Evolutionary conservation across 2,797 vertebrate species (phyloP), one percentile per base, ranked within the genome.

Genomic region (Tangara arthus): DNA sequence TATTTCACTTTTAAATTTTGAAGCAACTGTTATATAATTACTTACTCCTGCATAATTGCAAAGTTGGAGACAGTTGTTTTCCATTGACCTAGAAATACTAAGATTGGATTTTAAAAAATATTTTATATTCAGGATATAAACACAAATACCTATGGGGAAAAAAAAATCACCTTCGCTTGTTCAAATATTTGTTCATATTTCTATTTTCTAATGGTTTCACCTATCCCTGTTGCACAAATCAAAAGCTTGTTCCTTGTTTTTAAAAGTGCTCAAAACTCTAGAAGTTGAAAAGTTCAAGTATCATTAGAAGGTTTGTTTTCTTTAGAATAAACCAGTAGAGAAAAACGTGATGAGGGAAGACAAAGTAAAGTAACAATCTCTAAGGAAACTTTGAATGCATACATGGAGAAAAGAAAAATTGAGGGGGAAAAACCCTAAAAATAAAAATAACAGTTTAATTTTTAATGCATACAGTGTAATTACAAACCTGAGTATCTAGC

Each of bases 171-270:
- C 10, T 78, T 35, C 1, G 2, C 8, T 50, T 69, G 9, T 66
- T 86, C 92, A 73, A 92, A 19, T 86, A 59, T 60, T 85, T 82
- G 6, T 42, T 56, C 30, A 28, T 52, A 34, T 65, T 85, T 50
- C 18, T 56, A 24, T 77, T 71, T 87, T 53, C 34, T 61, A 49
- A 15, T 34, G 13, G 32, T 55, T 93, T 90, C 82, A 65, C 16
- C 24, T 66, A 21, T 35, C 35, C 5, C 12, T 42, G 22, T 61
- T 69, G 28, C 39, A 56, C 46, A 61, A 70, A 35, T n/a, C 19
- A 68, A 50, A 84, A 61, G 5, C 7, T 42, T 49, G 7, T n/a
- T 71, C 44, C 28, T 47, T 55, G 23, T 56, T 50, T 37, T n/a
- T 65, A 56, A 64, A 89, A 26, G 11, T 15, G 65, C 70, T 73